Percentiles rank a stretch among this genome's conserved stretches.
Evolutionary conservation across 2,888 invertebrate genomes (phyloP).

Genomic region (Alviniconcha strummeri): DNA sequence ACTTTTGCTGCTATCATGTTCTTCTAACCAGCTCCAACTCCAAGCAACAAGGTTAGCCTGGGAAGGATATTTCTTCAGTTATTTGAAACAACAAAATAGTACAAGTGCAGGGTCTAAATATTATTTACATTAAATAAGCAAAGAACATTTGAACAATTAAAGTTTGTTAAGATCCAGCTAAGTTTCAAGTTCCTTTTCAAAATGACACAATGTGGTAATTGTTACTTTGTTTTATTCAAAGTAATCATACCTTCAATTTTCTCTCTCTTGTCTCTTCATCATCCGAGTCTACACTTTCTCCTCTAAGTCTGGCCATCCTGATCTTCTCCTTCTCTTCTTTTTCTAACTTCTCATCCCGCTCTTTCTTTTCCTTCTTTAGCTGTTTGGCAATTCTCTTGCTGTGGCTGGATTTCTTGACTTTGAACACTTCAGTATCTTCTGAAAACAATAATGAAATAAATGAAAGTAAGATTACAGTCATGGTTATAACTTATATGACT

Average conservation of each 20-base stretch:
- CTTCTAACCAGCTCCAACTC: no score
- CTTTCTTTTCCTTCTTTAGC: constrained; percentile 82
- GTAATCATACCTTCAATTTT: constrained; percentile 51
- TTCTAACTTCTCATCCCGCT: constrained; percentile 51
- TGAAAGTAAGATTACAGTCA: not conserved
- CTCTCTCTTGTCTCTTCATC: constrained; percentile 46
- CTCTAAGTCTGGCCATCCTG: constrained; percentile 25
- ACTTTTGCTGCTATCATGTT: no score
- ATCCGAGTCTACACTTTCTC: constrained; percentile 19
- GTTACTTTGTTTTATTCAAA: not conserved
- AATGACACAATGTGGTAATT: no score
- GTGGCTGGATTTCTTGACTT: constrained; percentile 95
- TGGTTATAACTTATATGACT: not conserved
- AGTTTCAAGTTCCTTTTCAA: no score
- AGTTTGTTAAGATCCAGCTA: no score
- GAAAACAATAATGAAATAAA: constrained; percentile 72
- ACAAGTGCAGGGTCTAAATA: no score
- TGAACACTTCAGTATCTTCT: constrained; percentile 87
- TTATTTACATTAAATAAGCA: no score
- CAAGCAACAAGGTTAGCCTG: no score
- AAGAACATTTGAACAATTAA: no score
- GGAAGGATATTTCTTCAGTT: no score
- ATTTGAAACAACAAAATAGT: no score
- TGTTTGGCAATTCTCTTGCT: constrained; percentile 80
- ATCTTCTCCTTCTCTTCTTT: constrained; percentile 24